These are phyloP conservation scores for Porites lutea DNA, from an alignment of 64 coral and sea anemone genomes.

Conservation along the genomic window DNA sequence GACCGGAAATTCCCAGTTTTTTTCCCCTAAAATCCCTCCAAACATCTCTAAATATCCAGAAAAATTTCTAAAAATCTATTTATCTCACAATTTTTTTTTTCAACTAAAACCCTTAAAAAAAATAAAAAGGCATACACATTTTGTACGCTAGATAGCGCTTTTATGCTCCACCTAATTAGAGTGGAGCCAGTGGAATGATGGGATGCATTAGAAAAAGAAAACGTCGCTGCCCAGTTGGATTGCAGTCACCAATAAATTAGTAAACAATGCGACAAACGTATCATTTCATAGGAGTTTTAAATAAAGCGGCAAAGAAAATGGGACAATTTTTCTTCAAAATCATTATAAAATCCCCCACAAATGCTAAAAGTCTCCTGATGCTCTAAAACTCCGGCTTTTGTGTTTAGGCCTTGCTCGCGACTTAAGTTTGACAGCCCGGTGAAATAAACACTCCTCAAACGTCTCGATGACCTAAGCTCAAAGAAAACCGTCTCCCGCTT, in stretches of 20 bases:
- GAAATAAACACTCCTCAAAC: too few species aligned
- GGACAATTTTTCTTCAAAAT: constrained; percentile 44
- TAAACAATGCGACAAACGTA: constrained; percentile 23
- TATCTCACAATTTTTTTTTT: neutral
- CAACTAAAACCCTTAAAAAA: neutral
- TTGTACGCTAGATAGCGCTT: too few species aligned
- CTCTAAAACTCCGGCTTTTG: constrained; percentile 29
- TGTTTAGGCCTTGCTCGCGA: neutral
- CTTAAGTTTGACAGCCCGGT: too few species aligned
- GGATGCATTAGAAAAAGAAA: neutral
- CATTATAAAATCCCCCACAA: constrained; percentile 15
- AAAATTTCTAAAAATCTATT: neutral
- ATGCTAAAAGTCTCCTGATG: constrained; percentile 5
- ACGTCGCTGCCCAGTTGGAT: too few species aligned
- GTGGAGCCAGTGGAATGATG: too few species aligned
- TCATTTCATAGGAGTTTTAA: constrained; percentile 35
- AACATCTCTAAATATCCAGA: neutral
- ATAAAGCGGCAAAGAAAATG: constrained; percentile 37
- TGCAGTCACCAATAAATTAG: neutral
- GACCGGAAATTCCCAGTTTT: neutral
- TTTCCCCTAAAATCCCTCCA: neutral
- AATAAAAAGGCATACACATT: too few species aligned
- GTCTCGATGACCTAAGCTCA: too few species aligned
- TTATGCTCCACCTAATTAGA: too few species aligned
- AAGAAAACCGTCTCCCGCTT: too few species aligned